Base-by-base conservation (phyloP, 2,113 vertebrate genomes). In the Trichomycterus rosablanca region DNA sequence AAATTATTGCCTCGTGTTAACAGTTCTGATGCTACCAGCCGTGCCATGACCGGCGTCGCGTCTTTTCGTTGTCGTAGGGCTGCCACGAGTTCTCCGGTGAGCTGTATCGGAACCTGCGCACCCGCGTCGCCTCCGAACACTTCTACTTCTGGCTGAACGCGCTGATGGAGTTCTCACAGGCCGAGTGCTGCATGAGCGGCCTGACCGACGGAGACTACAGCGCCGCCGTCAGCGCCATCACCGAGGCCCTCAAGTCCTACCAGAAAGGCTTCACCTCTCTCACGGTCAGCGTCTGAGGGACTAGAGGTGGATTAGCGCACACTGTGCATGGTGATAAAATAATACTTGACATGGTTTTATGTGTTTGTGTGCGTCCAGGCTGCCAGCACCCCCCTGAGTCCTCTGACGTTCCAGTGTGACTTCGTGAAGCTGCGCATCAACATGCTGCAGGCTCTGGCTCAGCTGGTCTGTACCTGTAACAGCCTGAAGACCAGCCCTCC, bases 91-190 rank as follows among this genome's bases (percentile, higher is more conserved):
- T 98, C 87, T 95, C 93, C 74, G 88, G 89, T 39, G 95, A 98
- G 52, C 88, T 99, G 22, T 97, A 97, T 78, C 93, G 94, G 81
- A 93, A 92, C 72, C 80, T 98, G 76, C 87, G 95, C 70, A 95
- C 96, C 16, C 91, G 94, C 0, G 96, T 99, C 53, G 95, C 96
- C 2, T 99, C 95, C 0, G 95, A 99, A 51, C 95, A 98, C 76
- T 96, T 99, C 78, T 97, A 97, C 91, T 98, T 97, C 82, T 98
- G 96, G 95, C 87, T 99, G 40, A 97, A 97, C 76, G 93, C 95
- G 74, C 82, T 99, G 81, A 95, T 95, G 83, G 94, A 98, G 82
- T 97, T 99, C 71, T 96, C 95, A 9, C 90, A 93, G 40, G 95
- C 94, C 0, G 96, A 98, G 66, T 92, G 94, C 76, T 93, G 91